Base-by-base conservation (phyloP, 1,140 invertebrate genomes). In the Mactra quadrangularis region DNA sequence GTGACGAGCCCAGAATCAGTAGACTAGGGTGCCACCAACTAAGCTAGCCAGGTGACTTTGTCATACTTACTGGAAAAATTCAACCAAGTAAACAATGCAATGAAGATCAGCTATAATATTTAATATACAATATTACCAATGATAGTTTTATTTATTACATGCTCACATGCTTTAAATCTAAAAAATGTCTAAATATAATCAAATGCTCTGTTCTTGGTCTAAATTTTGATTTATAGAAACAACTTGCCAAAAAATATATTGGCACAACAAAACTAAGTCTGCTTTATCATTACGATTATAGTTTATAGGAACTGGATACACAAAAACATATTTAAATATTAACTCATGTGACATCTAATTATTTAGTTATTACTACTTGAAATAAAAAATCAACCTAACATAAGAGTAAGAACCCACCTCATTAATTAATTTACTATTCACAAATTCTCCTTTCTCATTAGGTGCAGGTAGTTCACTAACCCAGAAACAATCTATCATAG, bases 401-500 rank as follows among this genome's bases (percentile, higher is more conserved):
- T 3, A 53, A 31, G 3, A 55, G 17, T 55, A 13, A 27, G 29
- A 74, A 33, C 64, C 59, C 15, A 87, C 86, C 76, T 85, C 55
- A 52, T 88, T 84, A 15, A 82, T 47, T n/a, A 87, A 52, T 22
- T 83, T 82, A 4, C 83, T 77, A 52, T 88, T 86, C 27, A 86
- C 85, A 74, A 88, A 89, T 57, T 89, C 87, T 22, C 88, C 88
- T 15, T 52, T 62, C 70, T 82, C 68, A 62, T 82, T 82, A 29
- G 79, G 79, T 25, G 70, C 83, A 9, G 89, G 89, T 19, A 90
- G 70, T 77, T 88, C 86, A 27, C 87, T 85, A 0, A 86, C 66
- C 89, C 88, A 90, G 66, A 89, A 89, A 19, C 59, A 76, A 38
- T 52, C 53, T 22, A 89, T 66, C n/a, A 87, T 70, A 25, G 83